Evolutionary conservation across 2,797 vertebrate species (phyloP), one percentile per base, ranked within the genome.

Genomic region (Gymnodraco acuticeps): DNA sequence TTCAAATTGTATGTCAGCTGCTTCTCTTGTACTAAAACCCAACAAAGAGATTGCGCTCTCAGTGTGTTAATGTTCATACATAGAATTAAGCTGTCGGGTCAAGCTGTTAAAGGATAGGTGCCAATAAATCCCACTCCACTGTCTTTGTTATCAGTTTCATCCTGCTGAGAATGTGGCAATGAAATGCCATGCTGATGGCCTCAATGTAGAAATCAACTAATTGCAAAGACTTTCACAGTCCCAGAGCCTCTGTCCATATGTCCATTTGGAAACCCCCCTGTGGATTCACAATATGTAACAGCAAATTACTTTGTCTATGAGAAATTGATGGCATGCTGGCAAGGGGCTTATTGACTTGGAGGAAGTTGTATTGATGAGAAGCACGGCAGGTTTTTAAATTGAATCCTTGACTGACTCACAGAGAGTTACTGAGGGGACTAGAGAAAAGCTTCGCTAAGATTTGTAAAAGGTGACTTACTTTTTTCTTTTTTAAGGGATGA

Each of bases 211-310:
- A 87, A 84, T 65, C 0, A 81, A 81, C 79, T 87, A 80, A 90
- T 87, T 90, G 70, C 62, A 41, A 60, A 70, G 76, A 81, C 82
- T 87, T 77, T 82, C 70, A 62, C 47, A 72, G 72, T 73, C 54
- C 78, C 71, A 16, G 64, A 78, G 80, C 81, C 73, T 71, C 81
- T 81, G 86, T 88, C 88, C 89, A 82, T 84, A 85, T 88, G 90
- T 89, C 88, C 86, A 84, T 80, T 86, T 75, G 70, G 58, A 83
- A 74, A 61, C 82, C 54, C 80, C 83, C 86, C 84, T 14, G 79
- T 75, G 75, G 87, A 85, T 85, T 79, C 77, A 51, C 89, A 88
- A 85, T 76, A 87, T 83, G 83, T 56, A 82, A 78, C 65, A 66
- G 82, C 75, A 85, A 87, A 88, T 89, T 73, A 81, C 65, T 81